Evolutionary conservation across 2,888 invertebrate genomes (phyloP).

Genomic region (Sturmia bella): DNA sequence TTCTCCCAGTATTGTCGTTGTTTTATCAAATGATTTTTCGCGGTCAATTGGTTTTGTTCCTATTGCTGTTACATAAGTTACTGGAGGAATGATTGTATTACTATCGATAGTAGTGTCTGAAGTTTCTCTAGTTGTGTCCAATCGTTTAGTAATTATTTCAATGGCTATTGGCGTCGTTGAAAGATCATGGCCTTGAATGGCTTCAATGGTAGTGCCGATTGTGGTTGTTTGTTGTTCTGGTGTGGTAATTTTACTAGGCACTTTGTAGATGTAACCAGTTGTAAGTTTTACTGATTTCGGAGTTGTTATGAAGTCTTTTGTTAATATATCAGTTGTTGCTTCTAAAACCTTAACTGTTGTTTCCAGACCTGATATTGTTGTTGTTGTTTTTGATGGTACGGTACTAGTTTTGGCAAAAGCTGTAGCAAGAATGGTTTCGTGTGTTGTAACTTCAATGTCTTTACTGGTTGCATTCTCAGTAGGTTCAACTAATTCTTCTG

Average conservation of each 20-base stretch:
- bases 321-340: background rate
- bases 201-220: background rate
- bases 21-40: background rate
- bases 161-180: background rate
- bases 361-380: background rate
- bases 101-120: background rate
- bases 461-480: background rate
- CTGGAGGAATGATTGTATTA: background rate
- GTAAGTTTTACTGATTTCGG: constrained; percentile 1
- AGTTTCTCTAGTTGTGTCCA: background rate
- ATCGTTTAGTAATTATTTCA: background rate
- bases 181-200: background rate
- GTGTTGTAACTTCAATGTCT: constrained; percentile 8
- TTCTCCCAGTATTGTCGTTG: background rate
- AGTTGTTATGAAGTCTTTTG: constrained; percentile 21
- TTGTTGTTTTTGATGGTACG: background rate
- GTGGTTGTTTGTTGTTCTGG: background rate
- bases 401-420: background rate
- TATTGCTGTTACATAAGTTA: background rate
- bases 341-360: background rate
- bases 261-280: constrained; percentile 1
- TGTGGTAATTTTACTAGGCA: background rate
- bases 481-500: background rate
- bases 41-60: background rate
- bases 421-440: background rate